These are phyloP conservation scores for Corydoras sp. DNA, from an alignment of 2,113 vertebrate species.

Conservation along the genomic window DNA sequence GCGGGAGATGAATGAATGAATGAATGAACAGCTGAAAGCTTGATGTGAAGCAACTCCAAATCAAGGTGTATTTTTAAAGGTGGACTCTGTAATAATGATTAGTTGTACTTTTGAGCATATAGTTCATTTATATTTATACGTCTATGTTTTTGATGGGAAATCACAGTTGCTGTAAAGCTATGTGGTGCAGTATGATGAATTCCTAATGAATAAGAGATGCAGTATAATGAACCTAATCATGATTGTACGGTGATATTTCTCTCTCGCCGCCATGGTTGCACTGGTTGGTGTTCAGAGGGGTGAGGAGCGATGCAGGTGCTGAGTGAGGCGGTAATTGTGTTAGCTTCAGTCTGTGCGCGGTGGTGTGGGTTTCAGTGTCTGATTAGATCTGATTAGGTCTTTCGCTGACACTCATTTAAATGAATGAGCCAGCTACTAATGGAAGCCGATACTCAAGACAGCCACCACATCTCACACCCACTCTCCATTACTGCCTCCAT, in stretches of 20 bases:
- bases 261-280: background rate
- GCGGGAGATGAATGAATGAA: no score
- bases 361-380: slow-evolving; percentile 31
- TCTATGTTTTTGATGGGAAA: background rate
- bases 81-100: no score
- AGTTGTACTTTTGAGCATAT: no score
- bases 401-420: slow-evolving; percentile 29
- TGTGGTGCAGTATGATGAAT: background rate
- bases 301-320: slow-evolving; percentile 1
- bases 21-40: no score
- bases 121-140: no score
- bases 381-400: slow-evolving; percentile 33
- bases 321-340: slow-evolving; percentile 24
- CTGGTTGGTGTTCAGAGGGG: slow-evolving; percentile 13
- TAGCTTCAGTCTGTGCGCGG: slow-evolving; percentile 2
- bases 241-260: background rate
- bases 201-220: no score
- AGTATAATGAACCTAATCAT: no score
- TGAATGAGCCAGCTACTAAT: slow-evolving; percentile 28
- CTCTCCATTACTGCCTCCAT: slow-evolving; percentile 28
- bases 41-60: no score
- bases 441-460: slow-evolving; percentile 33
- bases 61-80: no score
- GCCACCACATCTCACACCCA: slow-evolving; percentile 31
- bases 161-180: background rate